Evolutionary conservation across 2,797 vertebrate species (phyloP).

Genomic region (Pygocentrus nattereri): DNA sequence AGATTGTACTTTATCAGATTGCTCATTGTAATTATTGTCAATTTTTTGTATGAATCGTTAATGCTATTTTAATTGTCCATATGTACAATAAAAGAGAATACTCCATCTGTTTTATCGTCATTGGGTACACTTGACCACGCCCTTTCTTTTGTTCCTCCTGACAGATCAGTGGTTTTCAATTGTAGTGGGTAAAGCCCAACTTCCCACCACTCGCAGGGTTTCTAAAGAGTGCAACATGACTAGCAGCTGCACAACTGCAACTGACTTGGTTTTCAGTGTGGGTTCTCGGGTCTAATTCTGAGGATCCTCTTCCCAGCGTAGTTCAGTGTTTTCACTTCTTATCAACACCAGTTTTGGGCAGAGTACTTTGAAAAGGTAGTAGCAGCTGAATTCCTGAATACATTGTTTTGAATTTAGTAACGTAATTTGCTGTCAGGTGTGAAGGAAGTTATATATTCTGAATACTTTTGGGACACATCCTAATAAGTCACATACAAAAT

Average conservation of each 20-base stretch:
- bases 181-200: background rate
- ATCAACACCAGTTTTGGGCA: too few species aligned
- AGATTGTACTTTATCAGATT: too few species aligned
- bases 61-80: background rate
- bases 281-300: background rate
- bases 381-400: too few species aligned
- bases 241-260: background rate
- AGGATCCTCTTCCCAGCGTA: background rate
- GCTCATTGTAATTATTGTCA: background rate
- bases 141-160: background rate
- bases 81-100: constrained; percentile 2
- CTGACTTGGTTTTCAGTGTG: background rate
- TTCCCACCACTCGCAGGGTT: background rate
- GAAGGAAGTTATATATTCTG: too few species aligned
- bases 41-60: constrained; percentile 1
- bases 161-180: background rate
- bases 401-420: too few species aligned
- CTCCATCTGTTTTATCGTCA: background rate
- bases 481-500: too few species aligned
- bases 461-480: too few species aligned
- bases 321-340: background rate
- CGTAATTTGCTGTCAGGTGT: too few species aligned
- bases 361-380: too few species aligned
- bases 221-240: background rate
- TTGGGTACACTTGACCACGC: background rate